These are phyloP conservation scores for Drosophila nebulosa DNA, from an alignment of 1,140 invertebrate genomes.

Conservation along the genomic window DNA sequence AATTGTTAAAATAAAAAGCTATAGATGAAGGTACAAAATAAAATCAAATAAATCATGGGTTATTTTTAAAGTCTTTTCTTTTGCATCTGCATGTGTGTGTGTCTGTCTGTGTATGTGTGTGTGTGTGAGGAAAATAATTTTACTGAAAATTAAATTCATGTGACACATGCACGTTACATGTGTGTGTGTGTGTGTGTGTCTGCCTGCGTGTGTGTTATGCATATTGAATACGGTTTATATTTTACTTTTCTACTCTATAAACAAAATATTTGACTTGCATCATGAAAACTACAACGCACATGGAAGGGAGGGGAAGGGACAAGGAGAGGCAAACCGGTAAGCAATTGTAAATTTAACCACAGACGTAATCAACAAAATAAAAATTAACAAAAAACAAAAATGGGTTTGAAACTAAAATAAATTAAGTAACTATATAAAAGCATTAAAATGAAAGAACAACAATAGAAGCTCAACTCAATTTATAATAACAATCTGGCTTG, in stretches of 20 bases:
- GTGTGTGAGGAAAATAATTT: conserved; percentile 26
- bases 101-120: not conserved
- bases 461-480: not conserved
- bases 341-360: conserved; percentile 11
- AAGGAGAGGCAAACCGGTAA: conserved; percentile 3
- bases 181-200: not conserved
- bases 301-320: not conserved
- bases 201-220: conserved; percentile 5
- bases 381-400: conserved; percentile 7
- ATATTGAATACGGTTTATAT: conserved; percentile 27
- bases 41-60: conserved; percentile 2
- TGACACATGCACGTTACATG: conserved; percentile 16
- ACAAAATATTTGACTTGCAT: not conserved
- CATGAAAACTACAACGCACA: conserved; percentile 14
- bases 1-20: not conserved
- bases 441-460: not conserved
- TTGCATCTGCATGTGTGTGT: not conserved
- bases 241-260: conserved; percentile 16
- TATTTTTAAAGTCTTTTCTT: not conserved
- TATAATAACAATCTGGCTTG: not conserved
- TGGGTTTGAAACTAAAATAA: conserved; percentile 15
- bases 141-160: conserved; percentile 33
- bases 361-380: conserved; percentile 12
- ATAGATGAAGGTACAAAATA: not conserved
- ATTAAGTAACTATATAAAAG: not conserved